A percentile compares a stretch with the other conserved stretches of the same genome.
Conservation (phyloP, 1,140 invertebrate genomes). For the Drosophila dunni region DNA sequence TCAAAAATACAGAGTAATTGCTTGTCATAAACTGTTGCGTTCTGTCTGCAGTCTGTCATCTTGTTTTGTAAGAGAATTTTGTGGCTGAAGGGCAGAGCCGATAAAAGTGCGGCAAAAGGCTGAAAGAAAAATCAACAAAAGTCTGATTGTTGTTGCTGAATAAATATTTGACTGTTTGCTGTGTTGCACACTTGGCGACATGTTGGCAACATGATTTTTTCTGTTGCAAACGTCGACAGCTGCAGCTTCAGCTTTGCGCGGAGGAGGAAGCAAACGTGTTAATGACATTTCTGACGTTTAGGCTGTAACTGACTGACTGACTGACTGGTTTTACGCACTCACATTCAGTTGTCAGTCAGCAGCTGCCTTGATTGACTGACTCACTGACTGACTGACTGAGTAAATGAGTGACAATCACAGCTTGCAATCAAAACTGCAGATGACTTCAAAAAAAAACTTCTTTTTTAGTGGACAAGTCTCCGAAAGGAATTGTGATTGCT, state of each 20-base stretch:
- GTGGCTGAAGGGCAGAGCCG: conserved; percentile 25
- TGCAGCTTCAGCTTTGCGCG: conserved; percentile 4
- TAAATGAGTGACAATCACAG: conserved; percentile 28
- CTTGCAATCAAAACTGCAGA: conserved; percentile 38
- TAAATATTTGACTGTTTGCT: conserved; percentile 62
- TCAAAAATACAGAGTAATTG: conserved; percentile 3
- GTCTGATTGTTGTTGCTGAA: conserved; percentile 57
- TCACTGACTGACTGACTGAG: conserved; percentile 35
- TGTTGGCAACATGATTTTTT: conserved; percentile 35
- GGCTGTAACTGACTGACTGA: conserved; percentile 31
- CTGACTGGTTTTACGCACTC: conserved; percentile 36
- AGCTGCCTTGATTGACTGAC: conserved; percentile 50
- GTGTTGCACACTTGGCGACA: conserved; percentile 31
- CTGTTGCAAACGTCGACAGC: conserved; percentile 28
- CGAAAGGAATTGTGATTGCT: conserved; percentile 53
- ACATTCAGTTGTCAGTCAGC: conserved; percentile 36
- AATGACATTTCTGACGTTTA: conserved; percentile 46
- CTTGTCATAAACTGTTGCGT: background rate
- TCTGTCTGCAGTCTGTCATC: background rate
- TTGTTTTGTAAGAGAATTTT: conserved; percentile 42
- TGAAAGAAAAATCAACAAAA: conserved; percentile 53
- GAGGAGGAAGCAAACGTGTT: conserved; percentile 42
- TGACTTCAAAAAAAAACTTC: conserved; percentile 40
- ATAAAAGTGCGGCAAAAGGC: conserved; percentile 15
- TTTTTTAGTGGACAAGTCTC: conserved; percentile 47